Evolutionary conservation across 2,797 vertebrate species (phyloP).

Genomic region (Hyperoplus lanceolatus): DNA sequence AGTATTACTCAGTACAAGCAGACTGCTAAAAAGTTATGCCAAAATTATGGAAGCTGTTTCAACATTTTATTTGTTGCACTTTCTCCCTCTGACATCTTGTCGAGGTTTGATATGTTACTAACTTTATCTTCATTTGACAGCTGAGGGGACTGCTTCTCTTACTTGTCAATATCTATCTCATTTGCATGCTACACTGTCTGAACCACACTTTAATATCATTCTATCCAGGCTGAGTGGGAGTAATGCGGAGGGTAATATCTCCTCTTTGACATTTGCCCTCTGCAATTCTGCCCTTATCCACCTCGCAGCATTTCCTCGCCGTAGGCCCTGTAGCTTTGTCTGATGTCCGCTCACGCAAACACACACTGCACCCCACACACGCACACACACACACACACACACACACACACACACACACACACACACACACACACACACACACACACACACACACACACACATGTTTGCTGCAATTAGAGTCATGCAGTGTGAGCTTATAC

Average conservation of each 20-base stretch:
- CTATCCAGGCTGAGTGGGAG: constrained; percentile 67
- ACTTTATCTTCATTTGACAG: constrained; percentile 31
- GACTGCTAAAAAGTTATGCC: constrained; percentile 63
- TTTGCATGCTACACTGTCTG: constrained; percentile 60
- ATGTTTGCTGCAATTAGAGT: constrained; percentile 72
- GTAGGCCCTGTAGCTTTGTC: constrained; percentile 66
- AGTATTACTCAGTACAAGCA: constrained; percentile 61
- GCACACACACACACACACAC: constrained; percentile 3
- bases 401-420: constrained; percentile 57
- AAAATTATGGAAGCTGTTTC: constrained; percentile 46
- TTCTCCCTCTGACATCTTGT: constrained; percentile 36
- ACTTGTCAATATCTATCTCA: constrained; percentile 51
- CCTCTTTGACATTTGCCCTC: constrained; percentile 77
- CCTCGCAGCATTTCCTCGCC: constrained; percentile 58
- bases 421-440: not conserved
- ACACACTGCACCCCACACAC: constrained; percentile 8
- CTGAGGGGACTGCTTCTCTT: constrained; percentile 33
- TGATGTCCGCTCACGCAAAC: constrained; percentile 77
- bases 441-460: constrained; percentile 4
- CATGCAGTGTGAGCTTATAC: constrained; percentile 67
- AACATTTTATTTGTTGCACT: constrained; percentile 26
- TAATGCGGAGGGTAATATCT: constrained; percentile 73
- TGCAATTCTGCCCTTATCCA: constrained; percentile 69
- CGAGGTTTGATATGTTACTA: constrained; percentile 38
- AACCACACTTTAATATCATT: constrained; percentile 35